Evolutionary conservation across 2,113 vertebrate genomes (phyloP).

Genomic region (Lophura nycthemera): DNA sequence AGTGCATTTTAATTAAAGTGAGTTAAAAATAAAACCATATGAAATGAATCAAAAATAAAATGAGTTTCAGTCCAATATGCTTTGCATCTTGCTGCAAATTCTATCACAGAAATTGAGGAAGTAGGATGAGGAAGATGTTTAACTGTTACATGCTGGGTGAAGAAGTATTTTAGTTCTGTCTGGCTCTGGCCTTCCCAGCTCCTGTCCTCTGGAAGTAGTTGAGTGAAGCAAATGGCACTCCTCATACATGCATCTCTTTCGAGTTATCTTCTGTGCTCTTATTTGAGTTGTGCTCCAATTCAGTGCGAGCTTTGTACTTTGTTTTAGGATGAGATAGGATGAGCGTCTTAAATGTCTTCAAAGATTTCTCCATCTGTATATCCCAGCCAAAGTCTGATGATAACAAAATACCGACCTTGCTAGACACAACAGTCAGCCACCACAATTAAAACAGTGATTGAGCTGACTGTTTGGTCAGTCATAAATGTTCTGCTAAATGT

Average conservation of each 20-base stretch:
- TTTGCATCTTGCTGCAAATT: slow-evolving; percentile 44
- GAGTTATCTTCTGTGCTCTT: neutral
- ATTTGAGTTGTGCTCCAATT: neutral
- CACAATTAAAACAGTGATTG: neutral
- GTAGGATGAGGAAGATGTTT: neutral
- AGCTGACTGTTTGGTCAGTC: neutral
- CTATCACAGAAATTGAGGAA: neutral
- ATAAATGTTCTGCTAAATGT: neutral
- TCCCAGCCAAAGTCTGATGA: neutral
- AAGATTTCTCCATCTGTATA: neutral
- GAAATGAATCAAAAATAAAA: slow-evolving; percentile 61
- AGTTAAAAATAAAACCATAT: slow-evolving; percentile 58
- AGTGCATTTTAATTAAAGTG: slow-evolving; percentile 51
- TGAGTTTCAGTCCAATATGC: slow-evolving; percentile 15
- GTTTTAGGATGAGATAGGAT: neutral
- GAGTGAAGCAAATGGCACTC: neutral
- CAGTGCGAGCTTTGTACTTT: neutral
- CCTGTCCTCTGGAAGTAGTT: neutral
- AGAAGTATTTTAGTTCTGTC: neutral
- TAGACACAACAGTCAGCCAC: neutral
- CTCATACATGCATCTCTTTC: neutral
- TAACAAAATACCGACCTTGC: neutral
- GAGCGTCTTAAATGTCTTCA: neutral
- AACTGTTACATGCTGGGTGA: neutral
- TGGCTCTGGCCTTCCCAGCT: neutral